Conservation (phyloP, 2,113 vertebrate species). For the Festucalex cinctus region DNA sequence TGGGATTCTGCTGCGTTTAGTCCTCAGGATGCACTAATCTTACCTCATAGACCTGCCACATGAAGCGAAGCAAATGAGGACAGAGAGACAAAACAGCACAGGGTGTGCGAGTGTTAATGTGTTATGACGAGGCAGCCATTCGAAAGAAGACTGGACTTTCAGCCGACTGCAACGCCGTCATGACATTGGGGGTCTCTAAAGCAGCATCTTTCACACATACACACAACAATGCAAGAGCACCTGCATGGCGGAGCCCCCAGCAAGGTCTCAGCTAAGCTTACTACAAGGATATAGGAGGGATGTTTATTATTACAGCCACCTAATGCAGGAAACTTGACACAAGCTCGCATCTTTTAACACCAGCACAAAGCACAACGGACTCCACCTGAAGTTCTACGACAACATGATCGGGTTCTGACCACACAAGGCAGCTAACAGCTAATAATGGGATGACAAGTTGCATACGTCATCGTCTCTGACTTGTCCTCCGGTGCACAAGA, state of each 20-base stretch:
- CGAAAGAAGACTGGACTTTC: slow-evolving; percentile 16
- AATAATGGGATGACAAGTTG: background rate
- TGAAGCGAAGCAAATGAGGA: slow-evolving; percentile 80
- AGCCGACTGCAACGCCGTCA: slow-evolving; percentile 24
- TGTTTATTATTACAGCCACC: slow-evolving; percentile 28
- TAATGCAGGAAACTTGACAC: slow-evolving; percentile 38
- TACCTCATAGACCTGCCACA: slow-evolving; percentile 98
- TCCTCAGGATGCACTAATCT: slow-evolving; percentile 73
- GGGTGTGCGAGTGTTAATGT: slow-evolving; percentile 31
- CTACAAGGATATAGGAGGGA: background rate
- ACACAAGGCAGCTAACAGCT: slow-evolving; percentile 10
- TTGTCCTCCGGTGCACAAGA: slow-evolving; percentile 74
- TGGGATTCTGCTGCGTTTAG: slow-evolving; percentile 53
- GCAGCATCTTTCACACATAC: background rate
- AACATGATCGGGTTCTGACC: slow-evolving; percentile 1
- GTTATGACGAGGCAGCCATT: slow-evolving; percentile 20
- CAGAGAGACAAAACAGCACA: slow-evolving; percentile 72
- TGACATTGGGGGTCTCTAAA: slow-evolving; percentile 19
- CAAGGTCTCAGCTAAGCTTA: slow-evolving; percentile 38
- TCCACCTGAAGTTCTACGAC: slow-evolving; percentile 5
- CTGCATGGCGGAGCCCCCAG: slow-evolving; percentile 40
- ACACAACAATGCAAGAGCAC: slow-evolving; percentile 15
- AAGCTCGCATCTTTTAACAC: slow-evolving; percentile 11
- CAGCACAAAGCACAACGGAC: slow-evolving; percentile 6
- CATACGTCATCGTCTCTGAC: slow-evolving; percentile 57